A percentile compares a stretch with the other conserved stretches of the same genome.
These are phyloP conservation scores for Oeneis ivallda DNA, from an alignment of 2,888 invertebrate genomes.

Conservation along the genomic window DNA sequence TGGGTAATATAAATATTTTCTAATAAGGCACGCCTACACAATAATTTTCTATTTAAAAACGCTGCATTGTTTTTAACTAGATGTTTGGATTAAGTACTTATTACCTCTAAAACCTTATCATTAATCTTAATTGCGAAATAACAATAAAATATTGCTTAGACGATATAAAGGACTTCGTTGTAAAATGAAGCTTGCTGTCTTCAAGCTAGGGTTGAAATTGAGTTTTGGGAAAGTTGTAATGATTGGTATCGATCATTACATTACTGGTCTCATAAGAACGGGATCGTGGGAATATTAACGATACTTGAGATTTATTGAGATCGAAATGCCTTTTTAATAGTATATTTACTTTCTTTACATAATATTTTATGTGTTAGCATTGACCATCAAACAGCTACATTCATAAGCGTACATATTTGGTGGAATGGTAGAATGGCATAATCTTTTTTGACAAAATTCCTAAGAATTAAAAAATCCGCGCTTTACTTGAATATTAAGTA, in stretches of 20 bases:
- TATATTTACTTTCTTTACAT: slow-evolving; percentile 26
- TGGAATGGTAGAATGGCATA: background rate
- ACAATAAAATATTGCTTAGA: slow-evolving; percentile 77
- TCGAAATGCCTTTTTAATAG: slow-evolving; percentile 53
- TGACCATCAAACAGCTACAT: background rate
- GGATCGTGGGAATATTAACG: slow-evolving; percentile 76
- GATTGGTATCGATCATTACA: slow-evolving; percentile 72
- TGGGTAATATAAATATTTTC: slow-evolving; percentile 29
- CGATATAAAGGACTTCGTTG: slow-evolving; percentile 48
- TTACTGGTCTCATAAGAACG: slow-evolving; percentile 72
- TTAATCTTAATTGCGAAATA: slow-evolving; percentile 81
- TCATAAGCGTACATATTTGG: background rate
- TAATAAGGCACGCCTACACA: slow-evolving; percentile 57
- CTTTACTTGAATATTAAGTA: too few species aligned
- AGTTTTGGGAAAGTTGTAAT: slow-evolving; percentile 58
- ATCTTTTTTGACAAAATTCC: too few species aligned
- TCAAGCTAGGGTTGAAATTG: slow-evolving; percentile 57
- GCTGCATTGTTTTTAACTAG: slow-evolving; percentile 69
- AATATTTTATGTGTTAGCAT: background rate
- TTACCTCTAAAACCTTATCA: slow-evolving; percentile 77
- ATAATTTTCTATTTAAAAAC: slow-evolving; percentile 66
- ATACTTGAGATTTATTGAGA: slow-evolving; percentile 67
- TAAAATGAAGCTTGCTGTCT: slow-evolving; percentile 54
- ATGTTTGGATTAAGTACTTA: slow-evolving; percentile 80
- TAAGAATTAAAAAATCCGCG: too few species aligned